Percentiles rank a stretch among this genome's conserved stretches.
Evolutionary conservation across 2,888 invertebrate species (phyloP).

Genomic region (Ennomos fuscantarius): DNA sequence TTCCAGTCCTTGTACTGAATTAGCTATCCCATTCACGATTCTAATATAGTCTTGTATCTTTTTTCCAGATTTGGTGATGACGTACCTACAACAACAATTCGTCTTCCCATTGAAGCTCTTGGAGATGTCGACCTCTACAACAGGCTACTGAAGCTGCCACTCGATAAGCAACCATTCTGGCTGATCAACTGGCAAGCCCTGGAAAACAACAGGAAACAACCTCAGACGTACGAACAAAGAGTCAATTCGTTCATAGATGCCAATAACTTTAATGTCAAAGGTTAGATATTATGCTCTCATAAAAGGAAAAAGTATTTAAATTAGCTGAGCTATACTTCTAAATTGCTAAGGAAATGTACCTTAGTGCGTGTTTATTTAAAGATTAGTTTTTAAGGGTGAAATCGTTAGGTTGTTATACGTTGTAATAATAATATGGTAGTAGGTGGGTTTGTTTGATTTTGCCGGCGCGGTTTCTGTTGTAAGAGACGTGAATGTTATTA

Average conservation of each 20-base stretch:
- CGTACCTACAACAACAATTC: slow-evolving; percentile 49
- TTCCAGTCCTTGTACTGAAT: no score
- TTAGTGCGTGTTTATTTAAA: no score
- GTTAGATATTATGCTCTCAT: neutral
- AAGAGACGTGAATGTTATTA: no score
- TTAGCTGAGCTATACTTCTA: neutral
- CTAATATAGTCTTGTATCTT: neutral
- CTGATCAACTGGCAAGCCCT: slow-evolving; percentile 87
- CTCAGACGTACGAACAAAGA: slow-evolving; percentile 53
- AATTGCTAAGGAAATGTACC: neutral
- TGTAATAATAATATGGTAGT: no score
- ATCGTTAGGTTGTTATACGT: no score
- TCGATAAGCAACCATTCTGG: slow-evolving; percentile 87
- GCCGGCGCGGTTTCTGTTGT: no score
- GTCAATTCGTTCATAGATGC: slow-evolving; percentile 53
- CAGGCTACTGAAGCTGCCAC: slow-evolving; percentile 82
- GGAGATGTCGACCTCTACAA: slow-evolving; percentile 86
- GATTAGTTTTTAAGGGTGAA: no score
- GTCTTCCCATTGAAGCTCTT: slow-evolving; percentile 87
- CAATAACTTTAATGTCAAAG: slow-evolving; percentile 7
- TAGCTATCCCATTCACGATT: no score
- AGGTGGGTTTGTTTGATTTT: no score
- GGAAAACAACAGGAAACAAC: slow-evolving; percentile 79
- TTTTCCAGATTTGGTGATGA: slow-evolving; percentile 57
- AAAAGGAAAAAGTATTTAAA: neutral